These are phyloP conservation scores for Crematogaster levior DNA, from an alignment of 2,888 invertebrate genomes.

Conservation along the genomic window DNA sequence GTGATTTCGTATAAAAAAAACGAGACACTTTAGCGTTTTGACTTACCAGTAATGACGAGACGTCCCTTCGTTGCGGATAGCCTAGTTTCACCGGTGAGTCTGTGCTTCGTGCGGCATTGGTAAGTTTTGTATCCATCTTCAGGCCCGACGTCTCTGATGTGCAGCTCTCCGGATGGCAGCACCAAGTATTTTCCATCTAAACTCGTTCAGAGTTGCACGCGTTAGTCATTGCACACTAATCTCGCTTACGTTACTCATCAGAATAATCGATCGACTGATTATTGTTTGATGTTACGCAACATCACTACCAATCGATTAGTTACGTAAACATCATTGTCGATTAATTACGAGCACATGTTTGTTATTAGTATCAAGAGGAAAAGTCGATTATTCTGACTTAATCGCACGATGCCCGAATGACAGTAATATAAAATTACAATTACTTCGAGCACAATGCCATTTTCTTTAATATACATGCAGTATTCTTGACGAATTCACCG, in stretches of 20 bases:
- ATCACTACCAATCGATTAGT: not conserved
- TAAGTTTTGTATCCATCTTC: constrained; percentile 98
- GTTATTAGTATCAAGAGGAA: not conserved
- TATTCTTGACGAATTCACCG: constrained; percentile 66
- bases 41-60: constrained; percentile 97
- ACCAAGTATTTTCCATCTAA: constrained; percentile 98
- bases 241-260: constrained; percentile 39
- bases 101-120: constrained; percentile 97
- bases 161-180: constrained; percentile 97
- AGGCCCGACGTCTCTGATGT: constrained; percentile 97
- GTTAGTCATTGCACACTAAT: constrained; percentile 54
- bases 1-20: constrained; percentile 72
- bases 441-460: constrained; percentile 67
- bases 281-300: not conserved
- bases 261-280: constrained; percentile 64
- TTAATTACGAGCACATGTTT: not conserved
- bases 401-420: constrained; percentile 67
- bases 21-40: constrained; percentile 76
- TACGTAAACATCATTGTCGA: not conserved
- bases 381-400: constrained; percentile 64
- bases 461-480: constrained; percentile 62
- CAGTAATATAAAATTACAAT: constrained; percentile 14
- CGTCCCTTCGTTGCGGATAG: constrained; percentile 97
- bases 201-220: constrained; percentile 40
- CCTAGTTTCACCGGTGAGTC: constrained; percentile 96